Evolutionary conservation across 2,113 vertebrate genomes (phyloP).

Genomic region (Lepidothrix coronata): DNA sequence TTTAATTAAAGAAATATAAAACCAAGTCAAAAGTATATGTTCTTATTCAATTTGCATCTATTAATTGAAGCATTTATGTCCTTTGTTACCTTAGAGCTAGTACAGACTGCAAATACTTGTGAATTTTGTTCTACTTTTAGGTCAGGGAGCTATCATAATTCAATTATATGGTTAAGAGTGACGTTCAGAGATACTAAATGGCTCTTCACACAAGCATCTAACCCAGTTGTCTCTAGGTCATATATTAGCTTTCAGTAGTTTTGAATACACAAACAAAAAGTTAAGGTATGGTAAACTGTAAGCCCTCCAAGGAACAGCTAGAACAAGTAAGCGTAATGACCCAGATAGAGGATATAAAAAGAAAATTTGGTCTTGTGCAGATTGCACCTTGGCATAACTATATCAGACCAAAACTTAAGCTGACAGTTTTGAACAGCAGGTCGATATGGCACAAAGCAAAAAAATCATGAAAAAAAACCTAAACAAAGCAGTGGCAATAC

Average conservation of each 20-base stretch:
- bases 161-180: not conserved
- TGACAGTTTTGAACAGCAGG: slow-evolving; percentile 59
- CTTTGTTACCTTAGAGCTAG: not conserved
- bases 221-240: not conserved
- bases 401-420: not conserved
- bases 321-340: slow-evolving; percentile 16
- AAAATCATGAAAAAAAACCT: slow-evolving; percentile 31
- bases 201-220: not conserved
- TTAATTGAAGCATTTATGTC: not conserved
- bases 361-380: slow-evolving; percentile 14
- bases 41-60: not conserved
- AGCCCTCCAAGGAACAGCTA: not conserved
- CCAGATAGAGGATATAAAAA: slow-evolving; percentile 44
- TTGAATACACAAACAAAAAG: not conserved
- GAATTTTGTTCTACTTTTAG: not conserved
- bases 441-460: slow-evolving; percentile 15
- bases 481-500: slow-evolving; percentile 38
- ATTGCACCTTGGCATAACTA: slow-evolving; percentile 25
- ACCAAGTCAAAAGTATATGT: not conserved
- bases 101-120: not conserved
- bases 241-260: not conserved
- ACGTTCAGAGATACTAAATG: not conserved
- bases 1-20: slow-evolving; percentile 16
- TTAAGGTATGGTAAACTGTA: not conserved
- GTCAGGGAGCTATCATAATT: not conserved